phyloP scores from a whole-genome alignment of 2,113 vertebrate species.

The Leiothrix lutea region DNA sequence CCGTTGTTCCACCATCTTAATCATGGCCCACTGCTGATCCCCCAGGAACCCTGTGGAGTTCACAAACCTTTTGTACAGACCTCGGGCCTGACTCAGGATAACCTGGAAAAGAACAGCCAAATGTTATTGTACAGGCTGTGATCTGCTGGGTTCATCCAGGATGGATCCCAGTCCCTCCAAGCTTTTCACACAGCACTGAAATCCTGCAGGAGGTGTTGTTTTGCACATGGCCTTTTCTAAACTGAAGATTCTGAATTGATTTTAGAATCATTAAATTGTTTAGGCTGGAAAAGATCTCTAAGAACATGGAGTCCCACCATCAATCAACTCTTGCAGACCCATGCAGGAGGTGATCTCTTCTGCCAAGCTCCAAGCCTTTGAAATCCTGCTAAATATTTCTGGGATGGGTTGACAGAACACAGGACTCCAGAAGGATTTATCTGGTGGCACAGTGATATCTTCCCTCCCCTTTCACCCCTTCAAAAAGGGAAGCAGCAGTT shows the following conservation, averaged over 20 bases:
- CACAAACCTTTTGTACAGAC: constrained; percentile 78
- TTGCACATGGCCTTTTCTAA: background rate
- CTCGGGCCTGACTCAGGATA: constrained; percentile 76
- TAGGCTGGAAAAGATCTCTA: background rate
- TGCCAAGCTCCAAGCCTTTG: background rate
- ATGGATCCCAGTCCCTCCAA: background rate
- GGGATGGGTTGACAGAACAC: background rate
- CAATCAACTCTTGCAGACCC: background rate
- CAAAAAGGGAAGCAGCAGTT: background rate
- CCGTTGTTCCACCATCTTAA: constrained; percentile 78
- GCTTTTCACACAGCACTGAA: background rate
- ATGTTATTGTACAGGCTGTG: background rate
- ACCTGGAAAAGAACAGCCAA: constrained; percentile 64
- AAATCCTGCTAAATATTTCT: background rate
- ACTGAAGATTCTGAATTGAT: background rate
- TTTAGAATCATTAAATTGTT: background rate
- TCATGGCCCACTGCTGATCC: constrained; percentile 80
- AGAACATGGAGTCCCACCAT: background rate
- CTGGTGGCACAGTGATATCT: background rate
- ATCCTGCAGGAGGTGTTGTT: background rate
- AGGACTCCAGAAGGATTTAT: background rate
- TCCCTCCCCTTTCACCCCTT: background rate
- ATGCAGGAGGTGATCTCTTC: background rate
- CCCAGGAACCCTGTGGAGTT: constrained; percentile 82
- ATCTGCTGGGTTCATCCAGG: background rate